Percentiles rank a stretch among this genome's conserved stretches.
These are phyloP conservation scores for Stigmatopora nigra DNA, from an alignment of 2,113 vertebrate species.

Conservation along the genomic window DNA sequence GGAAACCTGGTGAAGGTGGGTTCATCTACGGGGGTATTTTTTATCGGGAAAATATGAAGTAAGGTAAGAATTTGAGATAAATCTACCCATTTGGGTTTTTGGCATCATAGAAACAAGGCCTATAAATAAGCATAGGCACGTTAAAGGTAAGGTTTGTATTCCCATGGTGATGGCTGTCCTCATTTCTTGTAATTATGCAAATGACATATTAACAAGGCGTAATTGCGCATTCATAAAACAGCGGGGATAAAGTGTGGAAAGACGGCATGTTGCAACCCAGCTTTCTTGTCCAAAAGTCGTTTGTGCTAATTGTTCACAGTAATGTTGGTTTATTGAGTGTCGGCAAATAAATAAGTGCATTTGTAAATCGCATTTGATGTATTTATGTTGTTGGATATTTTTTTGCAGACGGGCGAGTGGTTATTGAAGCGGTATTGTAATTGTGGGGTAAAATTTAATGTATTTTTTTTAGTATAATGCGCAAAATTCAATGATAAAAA, in stretches of 20 bases:
- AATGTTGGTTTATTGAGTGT: conserved; percentile 34
- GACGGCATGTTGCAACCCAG: conserved; percentile 60
- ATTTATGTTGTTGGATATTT: too few relatives aligned
- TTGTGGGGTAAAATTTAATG: too few relatives aligned
- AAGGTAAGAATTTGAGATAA: conserved; percentile 32
- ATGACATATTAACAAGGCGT: conserved; percentile 77
- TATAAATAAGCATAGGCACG: not conserved
- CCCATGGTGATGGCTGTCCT: conserved; percentile 67
- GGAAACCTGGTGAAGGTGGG: conserved; percentile 68
- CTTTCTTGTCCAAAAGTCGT: conserved; percentile 57
- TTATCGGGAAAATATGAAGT: conserved; percentile 27
- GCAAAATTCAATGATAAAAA: too few relatives aligned
- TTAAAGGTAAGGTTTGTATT: conserved; percentile 32
- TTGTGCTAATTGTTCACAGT: conserved; percentile 70
- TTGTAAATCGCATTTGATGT: too few relatives aligned
- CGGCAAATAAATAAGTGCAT: not conserved
- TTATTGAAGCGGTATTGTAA: too few relatives aligned
- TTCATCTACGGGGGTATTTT: conserved; percentile 42
- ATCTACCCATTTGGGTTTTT: not conserved
- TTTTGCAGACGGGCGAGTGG: too few relatives aligned
- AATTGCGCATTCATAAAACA: conserved; percentile 78
- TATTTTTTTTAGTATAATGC: too few relatives aligned
- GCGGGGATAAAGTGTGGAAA: conserved; percentile 71
- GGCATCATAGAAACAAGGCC: not conserved
- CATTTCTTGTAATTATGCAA: conserved; percentile 77